Percentiles rank a stretch among this genome's conserved stretches.
These are phyloP conservation scores for Platycheirus rosarum DNA, from an alignment of 2,888 invertebrate genomes.

Conservation along the genomic window DNA sequence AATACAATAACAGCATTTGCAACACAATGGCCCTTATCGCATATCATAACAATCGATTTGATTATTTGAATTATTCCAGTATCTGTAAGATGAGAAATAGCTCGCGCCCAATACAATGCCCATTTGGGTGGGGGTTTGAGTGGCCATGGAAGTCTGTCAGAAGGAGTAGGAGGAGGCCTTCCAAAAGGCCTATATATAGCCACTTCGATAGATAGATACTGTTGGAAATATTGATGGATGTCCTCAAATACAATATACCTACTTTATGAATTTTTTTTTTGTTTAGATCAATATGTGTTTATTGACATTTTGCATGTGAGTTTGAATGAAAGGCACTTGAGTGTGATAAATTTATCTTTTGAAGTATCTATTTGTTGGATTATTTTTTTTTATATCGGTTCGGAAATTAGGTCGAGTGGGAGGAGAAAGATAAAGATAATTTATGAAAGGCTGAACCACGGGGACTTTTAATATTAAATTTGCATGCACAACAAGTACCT, in stretches of 20 bases:
- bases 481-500: slow-evolving; percentile 15
- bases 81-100: slow-evolving; percentile 1
- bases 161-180: neutral
- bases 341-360: slow-evolving; percentile 21
- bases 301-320: slow-evolving; percentile 21
- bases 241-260: slow-evolving; percentile 7
- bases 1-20: slow-evolving; percentile 40
- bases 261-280: neutral
- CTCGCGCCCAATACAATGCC: slow-evolving; percentile 10
- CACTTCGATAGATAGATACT: neutral
- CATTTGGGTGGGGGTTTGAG: neutral
- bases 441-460: slow-evolving; percentile 46
- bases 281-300: neutral
- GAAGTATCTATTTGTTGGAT: slow-evolving; percentile 4
- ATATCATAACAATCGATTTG: slow-evolving; percentile 59
- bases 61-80: slow-evolving; percentile 49
- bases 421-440: slow-evolving; percentile 2
- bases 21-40: slow-evolving; percentile 61
- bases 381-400: slow-evolving; percentile 48
- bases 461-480: slow-evolving; percentile 44
- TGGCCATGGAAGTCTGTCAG: neutral
- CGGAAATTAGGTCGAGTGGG: slow-evolving; percentile 60
- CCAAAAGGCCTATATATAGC: neutral
- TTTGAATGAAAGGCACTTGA: slow-evolving; percentile 40
- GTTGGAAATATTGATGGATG: slow-evolving; percentile 60